phyloP scores from a whole-genome alignment of 2,113 vertebrate species.

The Scytalopus superciliaris region DNA sequence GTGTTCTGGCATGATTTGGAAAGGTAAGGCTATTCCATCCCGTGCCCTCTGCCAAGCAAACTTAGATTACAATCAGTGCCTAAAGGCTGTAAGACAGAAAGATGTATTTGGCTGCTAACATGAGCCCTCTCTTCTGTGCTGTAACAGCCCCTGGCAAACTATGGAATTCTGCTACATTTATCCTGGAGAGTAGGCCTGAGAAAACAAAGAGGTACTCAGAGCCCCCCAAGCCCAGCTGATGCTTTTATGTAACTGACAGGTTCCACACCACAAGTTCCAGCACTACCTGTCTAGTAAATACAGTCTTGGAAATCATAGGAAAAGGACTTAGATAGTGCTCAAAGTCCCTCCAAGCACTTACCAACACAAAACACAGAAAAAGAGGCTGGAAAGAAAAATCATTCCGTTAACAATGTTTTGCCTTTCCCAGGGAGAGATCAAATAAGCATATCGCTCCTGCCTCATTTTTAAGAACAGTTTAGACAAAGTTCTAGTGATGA shows the following conservation, averaged over 20 bases:
- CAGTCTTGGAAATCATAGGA: background rate
- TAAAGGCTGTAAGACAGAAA: background rate
- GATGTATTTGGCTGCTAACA: background rate
- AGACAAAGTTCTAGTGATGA: background rate
- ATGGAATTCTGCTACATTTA: background rate
- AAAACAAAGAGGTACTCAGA: background rate
- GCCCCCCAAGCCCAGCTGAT: background rate
- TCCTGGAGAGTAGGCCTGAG: background rate
- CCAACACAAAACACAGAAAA: background rate
- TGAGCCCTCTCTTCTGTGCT: background rate
- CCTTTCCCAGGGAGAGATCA: background rate
- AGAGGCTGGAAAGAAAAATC: background rate
- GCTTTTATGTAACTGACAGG: background rate
- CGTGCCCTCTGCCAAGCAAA: background rate
- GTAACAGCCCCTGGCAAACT: background rate
- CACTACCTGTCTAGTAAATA: background rate
- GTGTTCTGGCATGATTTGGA: background rate
- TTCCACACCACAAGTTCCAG: background rate
- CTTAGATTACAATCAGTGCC: background rate
- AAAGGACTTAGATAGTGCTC: background rate
- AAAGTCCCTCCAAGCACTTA: background rate
- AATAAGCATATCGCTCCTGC: background rate
- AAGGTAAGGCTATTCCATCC: background rate
- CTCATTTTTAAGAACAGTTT: background rate
- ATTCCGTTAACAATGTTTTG: background rate